Evolutionary conservation across 2,113 vertebrate genomes (phyloP).

Genomic region (Tenebrosternarchus preto): DNA sequence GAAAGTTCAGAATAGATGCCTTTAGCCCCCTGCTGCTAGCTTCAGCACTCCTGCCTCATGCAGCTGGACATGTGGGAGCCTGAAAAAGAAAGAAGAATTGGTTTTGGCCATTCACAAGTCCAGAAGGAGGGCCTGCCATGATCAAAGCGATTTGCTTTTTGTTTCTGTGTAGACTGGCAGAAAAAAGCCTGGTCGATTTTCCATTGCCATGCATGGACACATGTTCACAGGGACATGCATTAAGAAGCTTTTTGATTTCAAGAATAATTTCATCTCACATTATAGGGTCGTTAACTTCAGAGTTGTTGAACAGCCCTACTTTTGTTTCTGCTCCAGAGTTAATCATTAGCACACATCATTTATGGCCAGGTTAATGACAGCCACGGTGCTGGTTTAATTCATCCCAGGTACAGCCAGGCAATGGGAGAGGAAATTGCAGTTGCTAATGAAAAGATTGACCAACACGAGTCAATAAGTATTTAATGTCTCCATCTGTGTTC

Average conservation of each 20-base stretch:
- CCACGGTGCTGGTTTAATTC: conserved; percentile 61
- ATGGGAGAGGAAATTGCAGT: conserved; percentile 63
- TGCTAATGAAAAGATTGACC: conserved; percentile 60
- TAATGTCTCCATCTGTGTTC: conserved; percentile 39
- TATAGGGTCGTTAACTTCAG: conserved; percentile 11
- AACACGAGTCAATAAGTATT: conserved; percentile 54
- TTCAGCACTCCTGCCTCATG: conserved; percentile 31
- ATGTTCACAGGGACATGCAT: conserved; percentile 6
- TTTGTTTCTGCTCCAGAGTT: conserved; percentile 61
- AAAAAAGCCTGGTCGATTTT: conserved; percentile 45
- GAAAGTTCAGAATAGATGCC: conserved; percentile 44
- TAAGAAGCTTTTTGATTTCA: background rate
- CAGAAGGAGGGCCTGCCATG: conserved; percentile 42
- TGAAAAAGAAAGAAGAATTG: background rate
- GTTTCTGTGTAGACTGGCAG: conserved; percentile 58
- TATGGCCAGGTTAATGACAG: conserved; percentile 58
- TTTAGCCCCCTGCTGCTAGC: conserved; percentile 23
- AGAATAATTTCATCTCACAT: background rate
- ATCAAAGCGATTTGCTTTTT: conserved; percentile 46
- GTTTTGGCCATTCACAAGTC: conserved; percentile 39
- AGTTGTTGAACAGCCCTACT: conserved; percentile 53
- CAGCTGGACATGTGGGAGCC: conserved; percentile 33
- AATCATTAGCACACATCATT: conserved; percentile 52
- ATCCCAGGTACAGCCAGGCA: conserved; percentile 64
- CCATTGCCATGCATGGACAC: conserved; percentile 12